A percentile compares a stretch with the other conserved stretches of the same genome.
Evolutionary conservation across 2,113 vertebrate genomes (phyloP).

Genomic region (Nansenia antarctica): DNA sequence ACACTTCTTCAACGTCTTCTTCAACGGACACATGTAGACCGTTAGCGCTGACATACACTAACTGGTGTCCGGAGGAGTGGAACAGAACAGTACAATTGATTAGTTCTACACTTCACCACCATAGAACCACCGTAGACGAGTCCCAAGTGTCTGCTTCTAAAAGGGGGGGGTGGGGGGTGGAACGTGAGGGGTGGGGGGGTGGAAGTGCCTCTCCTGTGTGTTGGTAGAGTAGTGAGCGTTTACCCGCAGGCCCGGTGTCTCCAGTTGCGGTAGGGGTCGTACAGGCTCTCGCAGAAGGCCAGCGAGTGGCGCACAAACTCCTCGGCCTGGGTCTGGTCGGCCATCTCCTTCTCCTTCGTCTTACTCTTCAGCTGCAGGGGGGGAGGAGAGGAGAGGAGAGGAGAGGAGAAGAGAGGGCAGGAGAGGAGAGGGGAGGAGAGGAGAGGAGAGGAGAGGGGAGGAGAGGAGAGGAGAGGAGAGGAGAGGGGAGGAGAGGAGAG

Average conservation of each 20-base stretch:
- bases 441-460: not conserved
- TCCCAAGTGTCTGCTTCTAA: not conserved
- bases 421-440: not conserved
- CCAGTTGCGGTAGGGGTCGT: conserved; percentile 96
- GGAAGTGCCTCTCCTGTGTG: no score
- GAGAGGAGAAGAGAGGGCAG: not conserved
- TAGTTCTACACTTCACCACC: no score
- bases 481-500: not conserved
- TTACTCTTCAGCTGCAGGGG: conserved; percentile 89
- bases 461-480: not conserved
- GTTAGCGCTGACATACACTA: no score
- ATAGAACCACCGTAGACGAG: no score
- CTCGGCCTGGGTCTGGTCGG: conserved; percentile 90
- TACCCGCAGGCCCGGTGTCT: conserved; percentile 90
- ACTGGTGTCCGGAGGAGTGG: no score
- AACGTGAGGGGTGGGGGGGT: no score
- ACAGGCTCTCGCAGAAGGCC: conserved; percentile 96
- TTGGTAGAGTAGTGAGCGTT: not conserved
- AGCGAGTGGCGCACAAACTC: conserved; percentile 95
- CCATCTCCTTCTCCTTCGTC: conserved; percentile 97
- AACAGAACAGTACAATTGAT: no score
- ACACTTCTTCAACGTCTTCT: no score
- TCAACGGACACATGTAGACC: no score
- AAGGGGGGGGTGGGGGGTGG: no score
- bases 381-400: not conserved